Percentiles rank a stretch among this genome's conserved stretches.
These are phyloP conservation scores for Odontocerum albicorne DNA, from an alignment of 2,888 invertebrate species.

Conservation along the genomic window DNA sequence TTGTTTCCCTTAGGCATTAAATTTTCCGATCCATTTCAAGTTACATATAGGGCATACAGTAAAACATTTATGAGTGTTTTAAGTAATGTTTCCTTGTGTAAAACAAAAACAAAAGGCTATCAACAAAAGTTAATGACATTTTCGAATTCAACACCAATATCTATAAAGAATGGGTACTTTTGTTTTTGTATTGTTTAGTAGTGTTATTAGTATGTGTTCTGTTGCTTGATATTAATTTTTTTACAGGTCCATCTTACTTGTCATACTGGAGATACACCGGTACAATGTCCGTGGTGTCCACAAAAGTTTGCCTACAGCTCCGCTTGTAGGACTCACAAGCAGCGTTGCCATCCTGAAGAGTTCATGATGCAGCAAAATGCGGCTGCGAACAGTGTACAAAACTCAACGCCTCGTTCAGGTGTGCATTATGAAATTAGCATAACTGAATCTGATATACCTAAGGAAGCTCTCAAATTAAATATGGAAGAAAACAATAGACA, in stretches of 20 bases:
- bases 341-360: constrained; percentile 55
- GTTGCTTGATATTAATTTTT: constrained; percentile 1
- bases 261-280: constrained; percentile 59
- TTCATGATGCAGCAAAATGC: constrained; percentile 7
- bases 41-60: too few species aligned
- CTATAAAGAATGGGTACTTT: too few species aligned
- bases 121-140: too few species aligned
- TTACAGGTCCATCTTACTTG: constrained; percentile 57
- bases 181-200: too few species aligned
- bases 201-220: too few species aligned
- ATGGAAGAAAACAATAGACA: constrained; percentile 3
- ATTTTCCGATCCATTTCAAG: too few species aligned
- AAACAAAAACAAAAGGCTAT: too few species aligned
- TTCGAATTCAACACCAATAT: too few species aligned
- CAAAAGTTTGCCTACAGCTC: constrained; percentile 60
- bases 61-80: too few species aligned
- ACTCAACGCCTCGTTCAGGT: background rate
- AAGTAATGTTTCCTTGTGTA: too few species aligned
- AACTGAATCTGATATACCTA: constrained; percentile 2
- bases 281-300: constrained; percentile 58
- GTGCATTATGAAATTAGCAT: background rate
- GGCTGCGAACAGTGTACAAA: background rate
- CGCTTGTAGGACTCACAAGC: constrained; percentile 57
- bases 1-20: too few species aligned
- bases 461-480: constrained; percentile 10